Evolutionary conservation across 2,888 invertebrate genomes (phyloP).

Genomic region (Drosophila nr. medialis): DNA sequence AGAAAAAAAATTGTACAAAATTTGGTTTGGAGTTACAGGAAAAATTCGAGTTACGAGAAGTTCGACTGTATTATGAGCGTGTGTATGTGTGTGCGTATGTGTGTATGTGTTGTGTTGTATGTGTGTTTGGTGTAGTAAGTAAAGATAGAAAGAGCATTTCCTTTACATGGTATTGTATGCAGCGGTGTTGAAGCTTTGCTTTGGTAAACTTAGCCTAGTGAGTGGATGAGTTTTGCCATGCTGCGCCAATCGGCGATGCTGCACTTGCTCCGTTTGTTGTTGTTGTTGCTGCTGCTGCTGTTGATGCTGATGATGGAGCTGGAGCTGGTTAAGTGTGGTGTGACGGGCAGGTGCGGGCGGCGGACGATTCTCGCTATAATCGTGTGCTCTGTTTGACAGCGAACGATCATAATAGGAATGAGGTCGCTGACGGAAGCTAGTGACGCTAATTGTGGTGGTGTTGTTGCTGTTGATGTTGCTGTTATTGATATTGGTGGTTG

Average conservation of each 20-base stretch:
- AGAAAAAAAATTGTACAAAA: background rate
- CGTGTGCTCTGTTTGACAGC: conserved; percentile 77
- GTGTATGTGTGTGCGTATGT: conserved; percentile 19
- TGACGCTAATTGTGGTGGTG: conserved; percentile 29
- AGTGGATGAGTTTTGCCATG: conserved; percentile 97
- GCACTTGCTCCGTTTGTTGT: conserved; percentile 65
- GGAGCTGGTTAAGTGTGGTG: conserved; percentile 44
- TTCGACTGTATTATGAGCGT: conserved; percentile 45
- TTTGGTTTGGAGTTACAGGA: background rate
- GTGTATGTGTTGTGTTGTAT: conserved; percentile 11
- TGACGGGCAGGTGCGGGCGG: conserved; percentile 85
- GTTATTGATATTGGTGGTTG: conserved; percentile 22
- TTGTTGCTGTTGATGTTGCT: conserved; percentile 28
- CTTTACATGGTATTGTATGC: conserved; percentile 95
- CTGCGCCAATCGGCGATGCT: conserved; percentile 92
- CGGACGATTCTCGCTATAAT: conserved; percentile 83
- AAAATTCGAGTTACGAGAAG: conserved; percentile 8
- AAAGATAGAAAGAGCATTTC: conserved; percentile 60
- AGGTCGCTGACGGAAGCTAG: conserved; percentile 78
- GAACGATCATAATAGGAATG: conserved; percentile 83
- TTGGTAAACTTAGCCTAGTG: conserved; percentile 92
- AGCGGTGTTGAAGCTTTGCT: conserved; percentile 90
- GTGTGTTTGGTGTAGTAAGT: conserved; percentile 41
- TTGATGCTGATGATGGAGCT: conserved; percentile 53
- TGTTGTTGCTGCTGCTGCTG: conserved; percentile 58